These are phyloP conservation scores for Enteromius paludinosus DNA, from an alignment of 2,797 vertebrate genomes.

Conservation along the genomic window DNA sequence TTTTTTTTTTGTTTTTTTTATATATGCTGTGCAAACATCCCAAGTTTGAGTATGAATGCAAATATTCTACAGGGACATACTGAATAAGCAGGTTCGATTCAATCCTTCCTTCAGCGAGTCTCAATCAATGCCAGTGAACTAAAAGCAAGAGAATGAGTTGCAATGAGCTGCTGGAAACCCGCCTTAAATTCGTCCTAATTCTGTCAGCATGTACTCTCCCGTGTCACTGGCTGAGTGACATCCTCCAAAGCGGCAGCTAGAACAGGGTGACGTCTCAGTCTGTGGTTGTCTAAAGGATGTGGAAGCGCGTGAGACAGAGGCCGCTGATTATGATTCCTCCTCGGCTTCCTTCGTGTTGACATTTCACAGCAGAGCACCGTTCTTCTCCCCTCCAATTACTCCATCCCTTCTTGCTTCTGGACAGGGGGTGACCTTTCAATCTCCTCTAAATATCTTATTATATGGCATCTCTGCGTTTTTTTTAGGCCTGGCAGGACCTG, in stretches of 20 bases:
- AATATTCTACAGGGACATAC: constrained; percentile 29
- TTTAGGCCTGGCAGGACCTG: constrained; percentile 53
- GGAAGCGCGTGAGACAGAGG: background rate
- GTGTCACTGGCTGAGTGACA: constrained; percentile 47
- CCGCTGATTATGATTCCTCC: constrained; percentile 17
- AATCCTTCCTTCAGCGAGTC: constrained; percentile 16
- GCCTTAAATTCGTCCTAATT: constrained; percentile 59
- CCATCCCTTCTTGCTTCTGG: constrained; percentile 41
- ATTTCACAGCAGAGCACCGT: constrained; percentile 25
- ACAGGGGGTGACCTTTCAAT: constrained; percentile 55
- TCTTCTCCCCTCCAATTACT: constrained; percentile 47
- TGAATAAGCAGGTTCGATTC: constrained; percentile 32
- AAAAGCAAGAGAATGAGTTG: constrained; percentile 38
- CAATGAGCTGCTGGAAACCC: constrained; percentile 41
- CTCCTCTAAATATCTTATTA: constrained; percentile 49
- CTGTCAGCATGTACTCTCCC: constrained; percentile 58
- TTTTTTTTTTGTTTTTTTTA: background rate
- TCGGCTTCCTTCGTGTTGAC: constrained; percentile 21
- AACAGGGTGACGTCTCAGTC: constrained; percentile 40
- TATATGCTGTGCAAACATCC: background rate
- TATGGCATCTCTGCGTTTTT: constrained; percentile 49
- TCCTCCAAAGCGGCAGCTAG: constrained; percentile 30
- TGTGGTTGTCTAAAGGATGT: constrained; percentile 36
- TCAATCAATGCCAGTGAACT: constrained; percentile 26
- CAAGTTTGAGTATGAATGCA: constrained; percentile 1